Percentiles rank a stretch among this genome's conserved stretches.
These are phyloP conservation scores for Echinarachnius parma DNA, from an alignment of 53 echinoderm and acorn worm species.

Conservation along the genomic window DNA sequence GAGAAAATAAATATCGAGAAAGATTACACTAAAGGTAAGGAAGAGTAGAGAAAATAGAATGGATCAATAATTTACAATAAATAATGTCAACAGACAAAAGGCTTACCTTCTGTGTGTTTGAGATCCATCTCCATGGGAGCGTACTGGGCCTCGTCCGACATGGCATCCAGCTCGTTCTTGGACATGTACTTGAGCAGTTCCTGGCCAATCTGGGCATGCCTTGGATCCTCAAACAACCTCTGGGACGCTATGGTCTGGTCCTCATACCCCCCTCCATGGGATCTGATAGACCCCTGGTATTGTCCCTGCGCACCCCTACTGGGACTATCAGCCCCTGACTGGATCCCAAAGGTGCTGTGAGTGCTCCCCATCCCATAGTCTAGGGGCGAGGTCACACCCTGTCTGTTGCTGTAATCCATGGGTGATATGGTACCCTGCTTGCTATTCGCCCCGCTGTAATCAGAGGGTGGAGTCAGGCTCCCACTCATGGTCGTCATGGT, in stretches of 20 bases:
- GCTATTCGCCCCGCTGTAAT: background rate
- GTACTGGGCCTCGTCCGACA: constrained; percentile 52
- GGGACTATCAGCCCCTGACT: too few species aligned
- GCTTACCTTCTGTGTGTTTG: constrained; percentile 27
- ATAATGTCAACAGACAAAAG: background rate
- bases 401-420: too few species aligned
- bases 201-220: constrained; percentile 91
- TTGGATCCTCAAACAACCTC: constrained; percentile 88
- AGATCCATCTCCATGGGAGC: constrained; percentile 42
- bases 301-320: constrained; percentile 20
- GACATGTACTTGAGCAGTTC: constrained; percentile 92
- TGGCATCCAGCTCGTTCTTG: constrained; percentile 76
- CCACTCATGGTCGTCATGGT: constrained; percentile 9
- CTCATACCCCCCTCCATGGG: constrained; percentile 10
- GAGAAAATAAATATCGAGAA: too few species aligned
- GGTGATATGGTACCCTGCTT: too few species aligned
- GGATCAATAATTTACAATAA: background rate
- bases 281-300: background rate
- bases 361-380: too few species aligned
- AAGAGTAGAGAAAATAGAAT: background rate
- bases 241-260: constrained; percentile 75
- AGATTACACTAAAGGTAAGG: too few species aligned
- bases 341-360: constrained; percentile 13
- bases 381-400: too few species aligned
- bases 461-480: constrained; percentile 3